Evolutionary conservation across 2,888 invertebrate genomes (phyloP).

Genomic region (Furcula furcula): DNA sequence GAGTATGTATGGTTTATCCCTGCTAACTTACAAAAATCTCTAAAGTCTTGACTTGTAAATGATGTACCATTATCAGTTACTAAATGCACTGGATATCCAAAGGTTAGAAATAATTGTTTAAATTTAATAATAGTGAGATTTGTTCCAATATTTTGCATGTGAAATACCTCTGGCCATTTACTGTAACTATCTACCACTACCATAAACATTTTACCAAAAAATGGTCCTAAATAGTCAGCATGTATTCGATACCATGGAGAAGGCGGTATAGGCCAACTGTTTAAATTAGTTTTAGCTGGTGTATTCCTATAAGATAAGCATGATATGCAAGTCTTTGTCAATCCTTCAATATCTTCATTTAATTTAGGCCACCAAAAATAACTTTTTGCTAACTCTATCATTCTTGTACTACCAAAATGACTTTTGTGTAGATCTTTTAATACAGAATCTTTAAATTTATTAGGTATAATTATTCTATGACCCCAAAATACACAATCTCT

Average conservation of each 20-base stretch:
- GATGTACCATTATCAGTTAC: no score
- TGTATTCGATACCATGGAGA: slow-evolving; percentile 18
- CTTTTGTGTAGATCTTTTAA: no score
- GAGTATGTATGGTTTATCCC: no score
- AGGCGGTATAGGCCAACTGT: slow-evolving; percentile 14
- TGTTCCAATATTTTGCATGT: slow-evolving; percentile 7
- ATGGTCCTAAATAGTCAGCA: slow-evolving; percentile 20
- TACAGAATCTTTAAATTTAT: no score
- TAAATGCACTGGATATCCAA: slow-evolving; percentile 10
- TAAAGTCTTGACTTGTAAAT: no score
- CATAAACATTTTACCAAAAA: slow-evolving; percentile 18
- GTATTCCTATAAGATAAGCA: not conserved
- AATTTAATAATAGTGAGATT: slow-evolving; percentile 12
- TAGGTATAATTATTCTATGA: no score
- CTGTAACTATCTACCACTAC: slow-evolving; percentile 8
- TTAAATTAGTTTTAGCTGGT: slow-evolving; percentile 6
- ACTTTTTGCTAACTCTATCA: not conserved
- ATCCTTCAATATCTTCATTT: not conserved
- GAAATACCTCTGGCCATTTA: slow-evolving; percentile 11
- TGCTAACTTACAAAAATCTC: no score
- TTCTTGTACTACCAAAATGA: slow-evolving; percentile 1
- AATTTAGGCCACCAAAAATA: slow-evolving; percentile 6
- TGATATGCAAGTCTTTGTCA: slow-evolving; percentile 1
- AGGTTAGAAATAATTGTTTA: slow-evolving; percentile 15
- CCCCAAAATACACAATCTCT: no score